Conservation (phyloP, 1,140 invertebrate genomes). For the Aplysia californica region DNA sequence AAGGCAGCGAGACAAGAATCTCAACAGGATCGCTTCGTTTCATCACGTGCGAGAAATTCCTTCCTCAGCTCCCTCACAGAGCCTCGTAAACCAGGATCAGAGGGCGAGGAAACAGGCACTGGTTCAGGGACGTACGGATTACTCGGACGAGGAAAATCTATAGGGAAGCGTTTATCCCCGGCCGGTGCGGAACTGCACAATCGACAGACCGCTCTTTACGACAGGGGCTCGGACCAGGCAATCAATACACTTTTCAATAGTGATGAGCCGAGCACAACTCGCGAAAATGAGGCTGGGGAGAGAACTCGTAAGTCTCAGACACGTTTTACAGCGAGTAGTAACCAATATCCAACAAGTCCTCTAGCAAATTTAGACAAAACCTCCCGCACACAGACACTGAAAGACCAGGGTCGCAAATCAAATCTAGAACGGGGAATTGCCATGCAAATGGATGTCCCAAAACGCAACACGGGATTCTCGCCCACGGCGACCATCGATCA, state of each 20-base stretch:
- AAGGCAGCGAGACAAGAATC: not conserved
- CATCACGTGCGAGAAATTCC: not conserved
- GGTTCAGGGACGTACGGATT: not conserved
- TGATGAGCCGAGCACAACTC: not conserved
- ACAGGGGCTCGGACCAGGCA: not conserved
- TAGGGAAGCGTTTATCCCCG: not conserved
- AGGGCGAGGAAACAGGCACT: not conserved
- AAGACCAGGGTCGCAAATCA: not conserved
- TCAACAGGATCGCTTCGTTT: not conserved
- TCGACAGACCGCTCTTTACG: not conserved
- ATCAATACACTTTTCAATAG: conserved; percentile 16
- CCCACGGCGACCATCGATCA: not conserved
- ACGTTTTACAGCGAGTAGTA: not conserved
- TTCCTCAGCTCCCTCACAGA: not conserved
- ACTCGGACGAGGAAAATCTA: not conserved
- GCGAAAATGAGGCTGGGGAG: not conserved
- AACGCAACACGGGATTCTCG: not conserved
- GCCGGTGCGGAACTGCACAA: not conserved
- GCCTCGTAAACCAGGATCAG: conserved; percentile 2
- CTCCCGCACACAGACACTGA: not conserved
- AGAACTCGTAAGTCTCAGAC: not conserved
- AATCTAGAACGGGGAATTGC: not conserved
- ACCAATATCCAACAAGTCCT: not conserved
- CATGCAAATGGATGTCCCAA: not conserved
- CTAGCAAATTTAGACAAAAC: not conserved